Base-by-base conservation (phyloP, 2,113 vertebrate species). In the Strix aluco region DNA sequence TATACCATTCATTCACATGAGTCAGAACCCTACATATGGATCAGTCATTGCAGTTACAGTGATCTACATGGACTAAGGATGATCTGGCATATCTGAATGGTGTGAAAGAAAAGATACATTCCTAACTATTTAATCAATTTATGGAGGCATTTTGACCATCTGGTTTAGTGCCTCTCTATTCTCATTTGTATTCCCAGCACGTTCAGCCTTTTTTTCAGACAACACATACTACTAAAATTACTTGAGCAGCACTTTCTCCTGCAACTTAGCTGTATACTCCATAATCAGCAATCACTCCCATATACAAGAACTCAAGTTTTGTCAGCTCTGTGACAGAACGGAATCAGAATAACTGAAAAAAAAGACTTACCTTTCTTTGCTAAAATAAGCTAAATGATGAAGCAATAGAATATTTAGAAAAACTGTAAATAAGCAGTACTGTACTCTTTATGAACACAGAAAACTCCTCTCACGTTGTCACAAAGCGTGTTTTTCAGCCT, bases 101-200 rank as follows among this genome's bases (percentile, higher is more conserved):
- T 77, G 66, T 82, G 91, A 90, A 92, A 87, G 83, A 81, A 89
- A 93, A 94, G 67, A 95, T 42, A 89, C 49, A 72, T 84, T 92
- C 92, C 66, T 85, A 90, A 87, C 69, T 90, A 95, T 94, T 97
- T 94, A 81, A 97, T 89, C 78, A 73, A 94, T 88, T 93, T 97
- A 87, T 62, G 57, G 92, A 92, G 58, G 79, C 81, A 95, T 86
- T 96, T n/a, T 92, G 95, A 86, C 92, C 94, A 96, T 92, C 95
- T 94, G 91, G 89, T 74, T 94, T 61, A 90, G 84, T 67, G 86
- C 40, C 65, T 89, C 61, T 77, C 78, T 55, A 29, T 70, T 85
- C 81, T 90, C 86, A 97, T 91, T 95, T 94, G 93, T 69, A 97
- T 94, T 95, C 58, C 62, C 87, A 80, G 80, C 89, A 95, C 0